Percentiles rank a stretch among this genome's conserved stretches.
These are phyloP conservation scores for Furcula furcula DNA, from an alignment of 2,888 invertebrate genomes.

Conservation along the genomic window DNA sequence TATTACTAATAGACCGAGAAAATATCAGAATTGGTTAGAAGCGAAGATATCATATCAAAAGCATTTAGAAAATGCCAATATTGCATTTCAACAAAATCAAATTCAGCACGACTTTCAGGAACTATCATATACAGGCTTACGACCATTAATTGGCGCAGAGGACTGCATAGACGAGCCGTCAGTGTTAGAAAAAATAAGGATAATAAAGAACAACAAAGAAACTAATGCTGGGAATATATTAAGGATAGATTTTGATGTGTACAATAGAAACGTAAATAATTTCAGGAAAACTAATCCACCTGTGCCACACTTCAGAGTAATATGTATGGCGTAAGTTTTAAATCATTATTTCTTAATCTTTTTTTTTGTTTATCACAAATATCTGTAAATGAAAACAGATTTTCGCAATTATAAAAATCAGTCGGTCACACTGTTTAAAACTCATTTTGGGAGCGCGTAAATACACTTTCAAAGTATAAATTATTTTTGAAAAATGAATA, in stretches of 20 bases:
- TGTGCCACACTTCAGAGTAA: constrained; percentile 64
- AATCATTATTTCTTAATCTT: no score
- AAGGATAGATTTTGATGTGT: constrained; percentile 65
- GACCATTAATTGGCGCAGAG: constrained; percentile 48
- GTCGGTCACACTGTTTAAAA: no score
- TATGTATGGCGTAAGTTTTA: constrained; percentile 65
- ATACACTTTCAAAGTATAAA: no score
- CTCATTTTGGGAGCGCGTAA: no score
- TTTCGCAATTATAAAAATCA: no score
- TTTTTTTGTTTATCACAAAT: no score
- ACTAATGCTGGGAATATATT: constrained; percentile 35
- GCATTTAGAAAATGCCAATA: constrained; percentile 46
- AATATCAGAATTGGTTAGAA: constrained; percentile 56
- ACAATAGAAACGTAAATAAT: constrained; percentile 63
- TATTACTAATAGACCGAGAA: constrained; percentile 37
- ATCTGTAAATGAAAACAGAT: no score
- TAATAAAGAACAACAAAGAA: constrained; percentile 46
- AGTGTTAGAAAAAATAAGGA: constrained; percentile 55
- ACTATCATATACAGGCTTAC: constrained; percentile 22
- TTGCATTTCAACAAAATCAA: constrained; percentile 29
- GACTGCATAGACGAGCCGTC: constrained; percentile 50
- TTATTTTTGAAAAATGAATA: no score
- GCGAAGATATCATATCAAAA: constrained; percentile 55
- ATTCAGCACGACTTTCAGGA: constrained; percentile 6
- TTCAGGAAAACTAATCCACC: constrained; percentile 64